Evolutionary conservation across 2,888 invertebrate species (phyloP).

Genomic region (Sthenelais limicola): DNA sequence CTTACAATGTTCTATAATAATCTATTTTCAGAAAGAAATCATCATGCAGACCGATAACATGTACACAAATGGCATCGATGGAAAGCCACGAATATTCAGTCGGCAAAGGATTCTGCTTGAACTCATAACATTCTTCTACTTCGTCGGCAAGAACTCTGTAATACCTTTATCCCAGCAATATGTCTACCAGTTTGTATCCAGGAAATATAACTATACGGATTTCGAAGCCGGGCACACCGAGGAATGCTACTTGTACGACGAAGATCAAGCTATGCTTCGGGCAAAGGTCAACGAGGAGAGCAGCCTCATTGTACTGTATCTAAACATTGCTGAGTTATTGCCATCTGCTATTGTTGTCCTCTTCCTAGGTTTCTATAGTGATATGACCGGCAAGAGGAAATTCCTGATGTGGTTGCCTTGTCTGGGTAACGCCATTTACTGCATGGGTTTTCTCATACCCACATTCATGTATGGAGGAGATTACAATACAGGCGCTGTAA

Average conservation of each 20-base stretch:
- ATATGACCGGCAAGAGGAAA: constrained; percentile 64
- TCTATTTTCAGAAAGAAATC: too few relatives aligned
- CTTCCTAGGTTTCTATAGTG: constrained; percentile 69
- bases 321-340: constrained; percentile 69
- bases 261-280: constrained; percentile 28
- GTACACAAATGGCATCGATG: neutral
- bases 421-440: constrained; percentile 64
- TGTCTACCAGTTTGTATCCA: constrained; percentile 50
- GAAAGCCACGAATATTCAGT: constrained; percentile 38
- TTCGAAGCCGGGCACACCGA: constrained; percentile 9
- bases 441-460: constrained; percentile 56
- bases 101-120: constrained; percentile 50
- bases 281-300: constrained; percentile 52
- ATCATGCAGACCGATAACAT: constrained; percentile 20
- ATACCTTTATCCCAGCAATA: constrained; percentile 54
- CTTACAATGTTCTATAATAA: too few relatives aligned
- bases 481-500: constrained; percentile 47
- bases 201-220: constrained; percentile 51
- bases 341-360: constrained; percentile 67
- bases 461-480: constrained; percentile 50
- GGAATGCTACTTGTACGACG: constrained; percentile 26
- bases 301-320: constrained; percentile 53
- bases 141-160: constrained; percentile 52
- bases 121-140: constrained; percentile 51
- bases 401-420: constrained; percentile 69